Base-by-base conservation (phyloP, 2,797 vertebrate genomes). In the Ispidina lecontei region DNA sequence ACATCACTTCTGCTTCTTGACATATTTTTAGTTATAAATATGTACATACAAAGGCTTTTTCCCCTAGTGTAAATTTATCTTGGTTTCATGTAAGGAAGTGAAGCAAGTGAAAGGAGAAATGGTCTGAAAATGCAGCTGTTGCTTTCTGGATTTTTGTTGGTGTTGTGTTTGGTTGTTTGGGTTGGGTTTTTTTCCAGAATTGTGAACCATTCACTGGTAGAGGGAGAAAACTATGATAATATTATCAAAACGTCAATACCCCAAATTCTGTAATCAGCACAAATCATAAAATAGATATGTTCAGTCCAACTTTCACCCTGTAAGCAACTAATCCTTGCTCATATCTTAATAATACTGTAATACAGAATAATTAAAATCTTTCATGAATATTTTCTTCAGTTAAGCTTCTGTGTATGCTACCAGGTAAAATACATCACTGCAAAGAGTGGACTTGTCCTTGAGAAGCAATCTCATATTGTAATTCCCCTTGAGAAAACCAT, bases 401-500 rank as follows among this genome's bases (percentile, higher is more conserved):
- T 75, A 72, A 28, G 35, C 18, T 41, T 80, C 28, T 81, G 74
- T 15, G 19, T 63, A 28, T 43, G 72, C 20, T 59, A 3, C 28
- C 28, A 44, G 37, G 39, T 18, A 80, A 79, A 79, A 64, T 33
- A 43, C 11, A 28, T 67, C 28, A 55, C n/a, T 77, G 37, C 10
- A 60, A 87, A 58, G 43, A 69, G 22, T 16, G 47, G 59, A 83
- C 31, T 77, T 88, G 70, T 77, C 81, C 76, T 94, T 81, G 74
- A 33, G 89, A 80, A 88, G 65, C 64, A 71, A 81, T 93, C 87
- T 92, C 29, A 31, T 89, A 62, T 59, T 89, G n/a, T 87, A 89
- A 91, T 88, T 85, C 87, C 72, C 69, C 83, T 85, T 58, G 78
- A 96, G 92, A 96, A 97, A 96, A 91, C 51, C 80, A 49, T 46